phyloP scores from a whole-genome alignment of 1,140 invertebrate species.

The Drosophila pseudoananassae region DNA sequence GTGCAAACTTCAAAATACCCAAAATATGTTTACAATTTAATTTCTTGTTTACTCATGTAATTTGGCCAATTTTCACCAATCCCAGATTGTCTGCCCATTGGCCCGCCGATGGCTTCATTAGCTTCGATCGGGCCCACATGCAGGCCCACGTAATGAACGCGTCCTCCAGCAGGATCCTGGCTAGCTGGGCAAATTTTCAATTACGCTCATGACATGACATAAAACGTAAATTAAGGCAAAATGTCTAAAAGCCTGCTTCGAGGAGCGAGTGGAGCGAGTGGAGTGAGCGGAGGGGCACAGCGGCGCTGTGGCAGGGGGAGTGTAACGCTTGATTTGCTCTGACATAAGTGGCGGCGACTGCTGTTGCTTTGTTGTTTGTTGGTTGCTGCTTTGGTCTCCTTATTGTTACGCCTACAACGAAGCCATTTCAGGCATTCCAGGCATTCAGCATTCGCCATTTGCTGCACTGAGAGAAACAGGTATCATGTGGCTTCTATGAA shows the following conservation, averaged over 20 bases:
- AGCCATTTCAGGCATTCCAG: conserved; percentile 59
- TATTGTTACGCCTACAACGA: conserved; percentile 61
- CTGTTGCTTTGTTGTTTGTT: conserved; percentile 33
- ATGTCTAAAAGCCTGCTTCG: conserved; percentile 48
- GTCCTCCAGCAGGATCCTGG: not conserved
- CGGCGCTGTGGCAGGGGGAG: conserved; percentile 10
- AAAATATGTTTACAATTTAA: not conserved
- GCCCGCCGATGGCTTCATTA: conserved; percentile 29
- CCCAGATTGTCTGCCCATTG: too few species aligned
- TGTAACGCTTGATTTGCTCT: conserved; percentile 76
- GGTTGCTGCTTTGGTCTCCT: conserved; percentile 33
- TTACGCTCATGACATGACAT: conserved; percentile 78
- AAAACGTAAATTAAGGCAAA: conserved; percentile 78
- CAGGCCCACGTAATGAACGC: conserved; percentile 14
- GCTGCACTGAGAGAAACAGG: conserved; percentile 14
- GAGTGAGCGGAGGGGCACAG: not conserved
- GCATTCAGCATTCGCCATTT: conserved; percentile 46
- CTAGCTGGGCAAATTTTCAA: conserved; percentile 60
- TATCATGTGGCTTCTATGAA: too few species aligned
- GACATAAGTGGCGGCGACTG: conserved; percentile 73
- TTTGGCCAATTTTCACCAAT: too few species aligned
- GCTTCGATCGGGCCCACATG: conserved; percentile 30
- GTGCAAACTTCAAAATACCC: not conserved
- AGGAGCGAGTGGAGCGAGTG: not conserved
- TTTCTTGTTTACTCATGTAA: not conserved